Conservation (phyloP, 2,888 invertebrate species). For the Candidula unifasciata region DNA sequence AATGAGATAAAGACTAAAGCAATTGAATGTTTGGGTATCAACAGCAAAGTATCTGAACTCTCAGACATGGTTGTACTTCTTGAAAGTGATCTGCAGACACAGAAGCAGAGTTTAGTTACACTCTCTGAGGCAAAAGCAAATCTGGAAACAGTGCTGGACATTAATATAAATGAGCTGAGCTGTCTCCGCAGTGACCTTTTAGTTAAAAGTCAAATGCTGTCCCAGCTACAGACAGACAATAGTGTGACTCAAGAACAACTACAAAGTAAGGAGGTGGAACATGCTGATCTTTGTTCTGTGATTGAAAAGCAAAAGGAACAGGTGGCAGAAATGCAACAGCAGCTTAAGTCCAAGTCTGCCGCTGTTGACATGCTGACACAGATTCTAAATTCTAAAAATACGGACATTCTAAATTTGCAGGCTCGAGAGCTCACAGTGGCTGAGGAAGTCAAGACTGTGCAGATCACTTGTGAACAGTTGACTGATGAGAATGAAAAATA, state of each 20-base stretch:
- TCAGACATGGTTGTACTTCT: not conserved
- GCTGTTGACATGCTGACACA: slow-evolving; percentile 3
- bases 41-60: not conserved
- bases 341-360: not conserved
- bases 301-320: not conserved
- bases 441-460: not conserved
- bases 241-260: not conserved
- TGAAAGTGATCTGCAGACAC: slow-evolving; percentile 1
- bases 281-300: not conserved
- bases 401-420: slow-evolving; percentile 2
- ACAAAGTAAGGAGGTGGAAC: not conserved
- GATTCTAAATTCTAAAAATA: not conserved
- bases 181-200: slow-evolving; percentile 3
- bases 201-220: not conserved
- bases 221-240: not conserved
- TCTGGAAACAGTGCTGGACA: slow-evolving; percentile 27
- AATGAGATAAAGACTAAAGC: not conserved
- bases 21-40: not conserved
- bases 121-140: slow-evolving; percentile 18
- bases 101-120: not conserved
- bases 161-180: slow-evolving; percentile 15
- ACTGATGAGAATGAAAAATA: not conserved
- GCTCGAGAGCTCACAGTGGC: not conserved
- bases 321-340: not conserved
- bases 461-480: not conserved